Conservation (phyloP, 2,113 vertebrate genomes). For the Ctenomys sociabilis region DNA sequence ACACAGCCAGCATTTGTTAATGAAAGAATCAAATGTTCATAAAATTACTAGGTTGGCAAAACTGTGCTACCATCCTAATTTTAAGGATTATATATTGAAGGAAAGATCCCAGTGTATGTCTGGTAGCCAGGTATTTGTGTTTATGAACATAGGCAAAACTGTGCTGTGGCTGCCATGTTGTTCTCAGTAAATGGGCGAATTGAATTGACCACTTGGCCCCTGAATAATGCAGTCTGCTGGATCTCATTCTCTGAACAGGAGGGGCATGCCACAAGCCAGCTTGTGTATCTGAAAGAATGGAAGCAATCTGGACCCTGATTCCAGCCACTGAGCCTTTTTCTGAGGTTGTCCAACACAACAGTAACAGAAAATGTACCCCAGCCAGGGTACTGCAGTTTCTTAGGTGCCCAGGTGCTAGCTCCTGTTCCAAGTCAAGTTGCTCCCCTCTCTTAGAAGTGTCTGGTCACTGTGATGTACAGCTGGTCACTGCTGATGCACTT, state of each 20-base stretch:
- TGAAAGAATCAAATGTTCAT: background rate
- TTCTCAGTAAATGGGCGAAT: background rate
- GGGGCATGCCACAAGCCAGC: background rate
- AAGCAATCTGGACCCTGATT: background rate
- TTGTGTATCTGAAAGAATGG: background rate
- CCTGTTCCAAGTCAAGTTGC: no score
- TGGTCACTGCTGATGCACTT: no score
- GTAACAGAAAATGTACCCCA: no score
- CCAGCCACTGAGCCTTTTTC: background rate
- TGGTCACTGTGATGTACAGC: no score
- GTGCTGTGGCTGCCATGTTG: background rate
- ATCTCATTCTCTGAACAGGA: background rate
- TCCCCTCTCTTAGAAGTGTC: no score
- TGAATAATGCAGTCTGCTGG: background rate
- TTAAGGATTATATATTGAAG: background rate
- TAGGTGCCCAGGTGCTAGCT: no score
- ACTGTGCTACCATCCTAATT: background rate
- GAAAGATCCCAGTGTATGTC: background rate
- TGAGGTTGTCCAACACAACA: background rate
- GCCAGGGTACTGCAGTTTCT: no score
- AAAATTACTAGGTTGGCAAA: background rate
- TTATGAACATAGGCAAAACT: background rate
- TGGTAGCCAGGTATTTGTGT: background rate
- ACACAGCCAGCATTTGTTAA: background rate
- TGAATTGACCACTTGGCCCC: background rate